Base-by-base conservation (phyloP, 2,888 invertebrate species). In the Agonopterix heracliana region DNA sequence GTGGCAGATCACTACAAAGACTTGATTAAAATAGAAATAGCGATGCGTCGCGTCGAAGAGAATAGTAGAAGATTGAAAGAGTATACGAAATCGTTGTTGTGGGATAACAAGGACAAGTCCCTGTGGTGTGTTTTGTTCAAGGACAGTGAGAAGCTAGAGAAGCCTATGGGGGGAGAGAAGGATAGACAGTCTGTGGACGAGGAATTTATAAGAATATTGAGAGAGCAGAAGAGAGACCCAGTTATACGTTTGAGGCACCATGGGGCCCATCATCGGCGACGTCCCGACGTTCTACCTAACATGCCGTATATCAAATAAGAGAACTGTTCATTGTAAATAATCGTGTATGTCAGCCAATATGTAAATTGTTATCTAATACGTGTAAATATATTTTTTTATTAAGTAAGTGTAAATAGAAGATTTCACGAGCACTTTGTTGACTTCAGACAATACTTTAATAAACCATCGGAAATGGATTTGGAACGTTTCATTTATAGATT, bases 41-140 rank as follows among this genome's bases (percentile, higher is more conserved):
- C 88, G 45, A 88, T 88, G 87, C 78, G 87, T 26, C 79, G 88
- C n/a, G 88, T 88, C 11, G 88, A 88, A 60, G 88, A 88, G 61
- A 88, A 88, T 54, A 88, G 88, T 66, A 73, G 88, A 52, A 71
- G 87, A 68, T 74, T 88, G 64, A 88, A 87, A 64, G 87, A 88
- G 71, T 88, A 88, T 60, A 87, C 88, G 47, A 87, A 86, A 61
- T 85, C 86, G 51, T 77, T 88, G 66, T 66, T 88, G 56, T 88
- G 88, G 88, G 87, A 88, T 66, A 88, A 87, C 64, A 88, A 87
- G 63, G 88, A 88, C 60, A 88, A 88, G 67, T 87, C 87, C 49
- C 68, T 88, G 62, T 88, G 88, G 88, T 88, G 88, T 77, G 85
- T 88, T 69, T 78, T 88, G 70, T 88, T 88, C 64, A 88, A 88